Evolutionary conservation across 2,888 invertebrate genomes (phyloP).

Genomic region (Choristoneura rosaceana): DNA sequence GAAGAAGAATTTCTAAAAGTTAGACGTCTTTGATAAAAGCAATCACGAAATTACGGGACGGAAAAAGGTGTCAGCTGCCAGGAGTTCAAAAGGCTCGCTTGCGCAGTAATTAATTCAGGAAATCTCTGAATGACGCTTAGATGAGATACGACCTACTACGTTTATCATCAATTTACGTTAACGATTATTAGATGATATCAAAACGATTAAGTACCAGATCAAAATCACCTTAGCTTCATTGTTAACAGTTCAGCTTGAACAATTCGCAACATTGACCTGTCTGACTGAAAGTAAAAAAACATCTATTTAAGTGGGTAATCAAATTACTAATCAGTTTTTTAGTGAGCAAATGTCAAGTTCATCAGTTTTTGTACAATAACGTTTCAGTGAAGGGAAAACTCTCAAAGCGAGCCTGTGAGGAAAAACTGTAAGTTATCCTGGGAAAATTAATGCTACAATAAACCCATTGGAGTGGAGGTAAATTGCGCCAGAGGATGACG

Average conservation of each 20-base stretch:
- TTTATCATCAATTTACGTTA: not conserved
- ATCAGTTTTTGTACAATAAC: constrained; percentile 12
- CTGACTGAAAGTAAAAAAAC: constrained; percentile 16
- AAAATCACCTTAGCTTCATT: not conserved
- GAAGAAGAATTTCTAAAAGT: not conserved
- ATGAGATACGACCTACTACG: not conserved
- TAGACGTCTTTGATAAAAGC: constrained; percentile 1
- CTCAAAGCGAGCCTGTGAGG: not conserved
- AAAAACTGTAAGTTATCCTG: constrained; percentile 11
- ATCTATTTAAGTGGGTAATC: constrained; percentile 7
- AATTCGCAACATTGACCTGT: constrained; percentile 33
- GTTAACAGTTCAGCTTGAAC: constrained; percentile 19
- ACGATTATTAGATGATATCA: not conserved
- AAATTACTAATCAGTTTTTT: constrained; percentile 14
- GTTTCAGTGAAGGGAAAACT: constrained; percentile 13
- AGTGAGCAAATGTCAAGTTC: constrained; percentile 20
- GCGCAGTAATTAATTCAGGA: constrained; percentile 16
- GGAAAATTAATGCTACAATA: constrained; percentile 1
- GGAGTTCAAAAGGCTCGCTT: constrained; percentile 12
- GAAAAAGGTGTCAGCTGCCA: constrained; percentile 17
- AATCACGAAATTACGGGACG: constrained; percentile 20
- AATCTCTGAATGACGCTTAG: not conserved
- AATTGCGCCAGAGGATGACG: constrained; percentile 3
- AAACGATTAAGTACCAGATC: not conserved
- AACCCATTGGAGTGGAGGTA: constrained; percentile 12